These are phyloP conservation scores for Troides helena DNA, from an alignment of 2,888 invertebrate genomes.

Conservation along the genomic window DNA sequence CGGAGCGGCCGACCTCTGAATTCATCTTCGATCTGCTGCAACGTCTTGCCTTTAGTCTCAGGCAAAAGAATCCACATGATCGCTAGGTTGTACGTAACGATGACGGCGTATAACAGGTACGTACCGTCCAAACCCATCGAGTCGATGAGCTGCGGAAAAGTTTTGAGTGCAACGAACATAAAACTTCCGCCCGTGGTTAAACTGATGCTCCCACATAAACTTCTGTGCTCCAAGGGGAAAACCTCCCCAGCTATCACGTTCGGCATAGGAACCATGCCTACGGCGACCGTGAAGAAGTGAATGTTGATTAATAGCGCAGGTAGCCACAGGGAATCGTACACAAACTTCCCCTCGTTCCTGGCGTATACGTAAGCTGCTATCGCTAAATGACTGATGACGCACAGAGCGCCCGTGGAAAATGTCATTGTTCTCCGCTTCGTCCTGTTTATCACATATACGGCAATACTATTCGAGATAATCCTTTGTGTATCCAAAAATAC, in stretches of 20 bases:
- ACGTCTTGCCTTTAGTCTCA: constrained; percentile 83
- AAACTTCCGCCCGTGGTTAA: constrained; percentile 78
- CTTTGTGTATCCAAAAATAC: constrained; percentile 82
- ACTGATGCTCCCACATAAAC: constrained; percentile 81
- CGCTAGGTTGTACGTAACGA: constrained; percentile 72
- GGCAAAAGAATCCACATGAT: constrained; percentile 80
- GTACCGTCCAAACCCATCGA: constrained; percentile 76
- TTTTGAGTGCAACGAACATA: constrained; percentile 82
- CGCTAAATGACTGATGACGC: constrained; percentile 75
- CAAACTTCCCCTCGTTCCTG: constrained; percentile 41
- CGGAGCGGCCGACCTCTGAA: constrained; percentile 60
- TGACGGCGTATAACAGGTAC: constrained; percentile 78
- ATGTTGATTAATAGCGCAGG: constrained; percentile 72
- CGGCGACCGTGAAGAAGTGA: constrained; percentile 77
- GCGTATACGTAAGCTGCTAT: constrained; percentile 68
- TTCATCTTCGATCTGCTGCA: constrained; percentile 82
- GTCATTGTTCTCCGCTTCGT: constrained; percentile 81
- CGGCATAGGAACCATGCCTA: constrained; percentile 83
- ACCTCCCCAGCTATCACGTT: constrained; percentile 86
- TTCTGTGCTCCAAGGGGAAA: constrained; percentile 81
- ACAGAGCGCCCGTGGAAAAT: constrained; percentile 79
- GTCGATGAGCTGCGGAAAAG: constrained; percentile 75
- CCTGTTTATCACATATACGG: constrained; percentile 80
- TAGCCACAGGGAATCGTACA: constrained; percentile 61
- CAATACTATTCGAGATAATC: constrained; percentile 77